Evolutionary conservation across 2,888 invertebrate genomes (phyloP).

Genomic region (Agrilus biguttatus): DNA sequence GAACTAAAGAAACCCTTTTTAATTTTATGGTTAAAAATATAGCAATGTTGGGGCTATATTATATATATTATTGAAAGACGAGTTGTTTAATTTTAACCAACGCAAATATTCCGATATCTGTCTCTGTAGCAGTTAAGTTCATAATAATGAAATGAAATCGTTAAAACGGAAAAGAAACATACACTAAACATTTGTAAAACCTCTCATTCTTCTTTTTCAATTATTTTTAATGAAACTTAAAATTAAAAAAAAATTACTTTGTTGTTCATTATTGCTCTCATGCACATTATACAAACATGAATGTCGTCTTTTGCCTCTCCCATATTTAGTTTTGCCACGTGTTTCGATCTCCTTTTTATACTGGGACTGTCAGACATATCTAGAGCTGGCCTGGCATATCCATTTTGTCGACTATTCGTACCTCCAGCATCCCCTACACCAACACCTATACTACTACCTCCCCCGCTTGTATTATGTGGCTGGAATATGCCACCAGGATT

Average conservation of each 20-base stretch:
- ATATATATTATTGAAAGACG: too few species aligned
- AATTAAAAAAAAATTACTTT: slow-evolving; percentile 44
- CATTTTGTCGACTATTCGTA: slow-evolving; percentile 12
- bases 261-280: slow-evolving; percentile 99
- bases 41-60: too few species aligned
- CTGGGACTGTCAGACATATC: slow-evolving; percentile 54
- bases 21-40: too few species aligned
- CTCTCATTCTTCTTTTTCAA: too few species aligned
- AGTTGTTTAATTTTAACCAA: too few species aligned
- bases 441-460: slow-evolving; percentile 1
- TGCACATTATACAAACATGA: slow-evolving; percentile 97
- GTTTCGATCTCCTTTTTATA: slow-evolving; percentile 61
- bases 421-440: not conserved
- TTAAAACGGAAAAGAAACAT: too few species aligned
- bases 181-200: too few species aligned
- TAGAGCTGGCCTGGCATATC: slow-evolving; percentile 15
- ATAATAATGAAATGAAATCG: too few species aligned
- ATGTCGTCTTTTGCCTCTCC: slow-evolving; percentile 95
- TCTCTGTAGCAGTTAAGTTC: too few species aligned
- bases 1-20: too few species aligned
- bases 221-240: too few species aligned
- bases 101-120: too few species aligned
- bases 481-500: slow-evolving; percentile 32
- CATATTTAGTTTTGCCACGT: slow-evolving; percentile 83
- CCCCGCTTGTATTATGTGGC: slow-evolving; percentile 9